Conservation (phyloP, 2,797 vertebrate species). For the Sebastes matsubarae region DNA sequence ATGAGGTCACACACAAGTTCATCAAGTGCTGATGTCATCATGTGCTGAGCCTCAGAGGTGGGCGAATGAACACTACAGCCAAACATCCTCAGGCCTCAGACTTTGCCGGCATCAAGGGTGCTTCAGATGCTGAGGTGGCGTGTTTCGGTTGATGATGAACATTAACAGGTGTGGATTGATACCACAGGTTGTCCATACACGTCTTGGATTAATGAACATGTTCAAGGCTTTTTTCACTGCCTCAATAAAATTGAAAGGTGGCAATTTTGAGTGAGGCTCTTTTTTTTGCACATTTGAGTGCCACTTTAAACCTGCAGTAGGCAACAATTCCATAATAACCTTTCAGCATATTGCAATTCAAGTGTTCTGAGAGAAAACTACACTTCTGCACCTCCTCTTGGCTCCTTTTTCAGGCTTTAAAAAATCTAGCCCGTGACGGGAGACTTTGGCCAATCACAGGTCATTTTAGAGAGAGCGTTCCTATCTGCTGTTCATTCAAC, state of each 20-base stretch:
- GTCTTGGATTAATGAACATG: slow-evolving; percentile 13
- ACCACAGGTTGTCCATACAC: not conserved
- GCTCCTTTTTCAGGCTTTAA: too few relatives aligned
- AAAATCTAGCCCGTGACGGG: too few relatives aligned
- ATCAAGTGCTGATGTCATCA: slow-evolving; percentile 87
- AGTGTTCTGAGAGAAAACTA: too few relatives aligned
- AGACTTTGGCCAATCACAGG: too few relatives aligned
- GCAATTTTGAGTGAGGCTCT: not conserved
- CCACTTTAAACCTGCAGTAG: not conserved
- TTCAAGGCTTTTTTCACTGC: not conserved
- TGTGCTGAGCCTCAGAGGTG: not conserved
- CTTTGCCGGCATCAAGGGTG: not conserved
- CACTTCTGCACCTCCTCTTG: rapidly evolving
- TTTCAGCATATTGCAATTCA: too few relatives aligned
- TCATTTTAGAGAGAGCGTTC: too few relatives aligned
- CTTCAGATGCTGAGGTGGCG: not conserved
- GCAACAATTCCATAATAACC: too few relatives aligned
- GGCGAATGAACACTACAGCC: slow-evolving; percentile 15
- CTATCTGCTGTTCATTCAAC: too few relatives aligned
- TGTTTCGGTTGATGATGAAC: slow-evolving; percentile 20
- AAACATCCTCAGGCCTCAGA: not conserved
- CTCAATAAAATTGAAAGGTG: slow-evolving; percentile 63
- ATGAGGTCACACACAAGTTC: slow-evolving; percentile 94
- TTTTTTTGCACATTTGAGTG: not conserved
- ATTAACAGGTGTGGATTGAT: not conserved